phyloP scores from a whole-genome alignment of 2,888 invertebrate species.

The Caenorhabditis plicata region DNA sequence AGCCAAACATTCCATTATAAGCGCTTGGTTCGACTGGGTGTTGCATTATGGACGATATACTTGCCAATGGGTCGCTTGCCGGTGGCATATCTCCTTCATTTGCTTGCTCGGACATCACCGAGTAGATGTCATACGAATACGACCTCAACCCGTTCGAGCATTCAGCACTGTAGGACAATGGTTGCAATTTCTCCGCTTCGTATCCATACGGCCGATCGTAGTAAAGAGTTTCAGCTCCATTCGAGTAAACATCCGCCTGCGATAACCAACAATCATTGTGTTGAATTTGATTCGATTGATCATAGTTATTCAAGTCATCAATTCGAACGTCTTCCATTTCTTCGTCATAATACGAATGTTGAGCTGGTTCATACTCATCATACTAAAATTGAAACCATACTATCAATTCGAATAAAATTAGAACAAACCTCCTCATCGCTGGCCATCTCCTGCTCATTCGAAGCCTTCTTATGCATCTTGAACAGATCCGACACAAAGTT shows the following conservation, averaged over 20 bases:
- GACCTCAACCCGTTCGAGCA: neutral
- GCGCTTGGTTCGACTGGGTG: slow-evolving; percentile 1
- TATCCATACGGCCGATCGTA: neutral
- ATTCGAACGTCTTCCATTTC: slow-evolving; percentile 18
- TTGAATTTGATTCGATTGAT: neutral
- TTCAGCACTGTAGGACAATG: neutral
- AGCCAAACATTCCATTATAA: neutral
- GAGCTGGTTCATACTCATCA: neutral
- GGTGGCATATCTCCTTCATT: slow-evolving; percentile 32
- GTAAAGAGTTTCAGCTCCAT: neutral
- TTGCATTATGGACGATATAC: slow-evolving; percentile 14
- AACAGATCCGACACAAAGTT: slow-evolving; percentile 45
- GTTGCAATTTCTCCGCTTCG: too few relatives aligned
- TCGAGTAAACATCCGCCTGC: neutral
- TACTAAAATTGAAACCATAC: neutral
- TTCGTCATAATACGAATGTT: slow-evolving; percentile 13
- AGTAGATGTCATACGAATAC: slow-evolving; percentile 31
- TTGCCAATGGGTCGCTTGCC: slow-evolving; percentile 24
- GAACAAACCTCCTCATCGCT: neutral
- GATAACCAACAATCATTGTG: slow-evolving; percentile 1
- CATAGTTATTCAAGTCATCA: slow-evolving; percentile 10
- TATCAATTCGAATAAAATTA: neutral
- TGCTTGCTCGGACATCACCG: slow-evolving; percentile 29
- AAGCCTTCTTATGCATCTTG: slow-evolving; percentile 30
- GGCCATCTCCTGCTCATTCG: slow-evolving; percentile 24